Conservation (phyloP, 30 jellyfish, hydroid and myxozoan genomes). For the Catostylus mosaicus region DNA sequence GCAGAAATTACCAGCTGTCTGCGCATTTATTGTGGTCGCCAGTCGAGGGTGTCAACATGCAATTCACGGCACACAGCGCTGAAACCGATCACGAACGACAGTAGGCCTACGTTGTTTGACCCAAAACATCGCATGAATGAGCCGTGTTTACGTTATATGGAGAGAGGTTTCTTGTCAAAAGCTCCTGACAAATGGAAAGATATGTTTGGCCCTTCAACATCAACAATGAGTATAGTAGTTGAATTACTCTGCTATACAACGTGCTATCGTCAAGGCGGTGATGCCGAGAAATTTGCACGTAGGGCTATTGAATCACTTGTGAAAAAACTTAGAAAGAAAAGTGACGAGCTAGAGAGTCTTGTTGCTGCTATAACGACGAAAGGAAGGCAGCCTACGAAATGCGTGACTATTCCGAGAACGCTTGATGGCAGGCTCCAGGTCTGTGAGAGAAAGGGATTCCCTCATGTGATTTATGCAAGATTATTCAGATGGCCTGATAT, state of each 20-base stretch:
- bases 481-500: conserved; percentile 99
- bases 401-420: conserved; percentile 99
- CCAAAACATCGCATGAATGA: conserved; percentile 38
- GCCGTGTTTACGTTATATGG: conserved; percentile 56
- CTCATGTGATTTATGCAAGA: conserved; percentile 98
- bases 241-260: conserved; percentile 97
- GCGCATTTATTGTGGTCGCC: conserved; percentile 90
- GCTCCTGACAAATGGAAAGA: conserved; percentile 81
- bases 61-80: conserved; percentile 48
- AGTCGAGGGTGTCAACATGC: conserved; percentile 95
- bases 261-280: conserved; percentile 99
- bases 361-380: conserved; percentile 92
- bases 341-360: conserved; percentile 95
- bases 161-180: conserved; percentile 46
- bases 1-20: conserved; percentile 98
- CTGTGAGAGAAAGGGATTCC: conserved; percentile 99
- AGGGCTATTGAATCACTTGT: conserved; percentile 97
- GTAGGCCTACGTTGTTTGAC: conserved; percentile 24
- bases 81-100: conserved; percentile 30
- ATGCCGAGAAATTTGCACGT: conserved; percentile 98
- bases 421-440: conserved; percentile 98
- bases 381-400: conserved; percentile 99
- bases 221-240: conserved; percentile 98
- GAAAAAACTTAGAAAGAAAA: conserved; percentile 91
- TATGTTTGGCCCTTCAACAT: conserved; percentile 84